phyloP scores from a whole-genome alignment of 2,113 vertebrate species.

The Spea multiplicata region DNA sequence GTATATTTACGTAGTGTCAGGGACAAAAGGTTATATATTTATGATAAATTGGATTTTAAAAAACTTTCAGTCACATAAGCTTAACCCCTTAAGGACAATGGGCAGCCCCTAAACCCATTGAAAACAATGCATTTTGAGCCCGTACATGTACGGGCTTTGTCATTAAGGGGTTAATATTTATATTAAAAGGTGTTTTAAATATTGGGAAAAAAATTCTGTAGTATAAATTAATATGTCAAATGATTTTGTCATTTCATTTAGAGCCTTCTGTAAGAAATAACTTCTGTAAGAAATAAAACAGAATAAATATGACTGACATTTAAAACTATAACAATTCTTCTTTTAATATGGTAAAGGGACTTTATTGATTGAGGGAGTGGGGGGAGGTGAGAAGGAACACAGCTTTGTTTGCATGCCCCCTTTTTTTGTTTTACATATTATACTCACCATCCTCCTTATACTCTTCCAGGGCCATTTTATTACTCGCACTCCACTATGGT shows the following conservation, averaged over 20 bases:
- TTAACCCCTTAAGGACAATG: too few relatives aligned
- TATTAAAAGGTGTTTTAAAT: neutral
- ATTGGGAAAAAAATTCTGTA: neutral
- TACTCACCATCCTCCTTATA: too few relatives aligned
- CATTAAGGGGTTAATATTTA: neutral
- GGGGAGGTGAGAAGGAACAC: too few relatives aligned
- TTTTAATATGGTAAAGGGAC: too few relatives aligned
- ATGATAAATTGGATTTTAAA: neutral
- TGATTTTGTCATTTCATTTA: constrained; percentile 17
- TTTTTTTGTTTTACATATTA: too few relatives aligned
- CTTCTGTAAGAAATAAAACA: neutral
- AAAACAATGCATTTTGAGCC: neutral
- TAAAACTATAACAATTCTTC: constrained; percentile 6
- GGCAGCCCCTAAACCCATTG: too few relatives aligned
- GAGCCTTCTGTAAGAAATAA: neutral
- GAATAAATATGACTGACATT: constrained; percentile 4
- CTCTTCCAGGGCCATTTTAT: too few relatives aligned
- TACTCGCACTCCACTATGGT: too few relatives aligned
- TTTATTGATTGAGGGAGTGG: too few relatives aligned
- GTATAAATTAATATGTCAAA: neutral
- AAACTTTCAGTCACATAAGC: too few relatives aligned
- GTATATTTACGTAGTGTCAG: neutral
- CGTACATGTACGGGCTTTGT: too few relatives aligned
- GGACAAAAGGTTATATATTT: neutral
- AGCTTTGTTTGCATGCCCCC: too few relatives aligned